These are phyloP conservation scores for Platycercus adscitus DNA, from an alignment of 2,113 vertebrate species.

Conservation along the genomic window DNA sequence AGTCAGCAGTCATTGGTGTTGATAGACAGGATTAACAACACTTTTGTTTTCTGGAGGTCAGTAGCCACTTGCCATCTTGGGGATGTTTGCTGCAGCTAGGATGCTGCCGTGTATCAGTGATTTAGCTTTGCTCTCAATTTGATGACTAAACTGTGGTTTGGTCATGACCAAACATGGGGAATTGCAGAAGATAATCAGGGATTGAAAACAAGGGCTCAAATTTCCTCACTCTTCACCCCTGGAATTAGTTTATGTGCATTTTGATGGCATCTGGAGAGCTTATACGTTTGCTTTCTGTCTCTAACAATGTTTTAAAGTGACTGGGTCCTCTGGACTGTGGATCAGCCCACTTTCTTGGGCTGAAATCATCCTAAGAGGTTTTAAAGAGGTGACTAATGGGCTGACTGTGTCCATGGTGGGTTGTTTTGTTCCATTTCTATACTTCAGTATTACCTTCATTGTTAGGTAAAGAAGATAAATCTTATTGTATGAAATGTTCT, in stretches of 20 bases:
- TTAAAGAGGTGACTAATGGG: not conserved
- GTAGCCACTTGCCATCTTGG: not conserved
- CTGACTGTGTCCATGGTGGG: not conserved
- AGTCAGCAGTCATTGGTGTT: not conserved
- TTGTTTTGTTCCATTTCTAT: not conserved
- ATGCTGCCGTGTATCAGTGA: not conserved
- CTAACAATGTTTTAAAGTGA: not conserved
- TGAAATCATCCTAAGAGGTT: not conserved
- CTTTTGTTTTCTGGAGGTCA: not conserved
- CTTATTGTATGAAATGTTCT: not conserved
- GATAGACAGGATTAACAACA: not conserved
- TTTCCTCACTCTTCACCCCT: not conserved
- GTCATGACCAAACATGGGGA: not conserved
- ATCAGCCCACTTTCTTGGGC: not conserved
- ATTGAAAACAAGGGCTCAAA: not conserved
- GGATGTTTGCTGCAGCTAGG: not conserved
- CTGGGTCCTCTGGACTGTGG: not conserved
- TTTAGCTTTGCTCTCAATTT: not conserved
- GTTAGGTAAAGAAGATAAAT: not conserved
- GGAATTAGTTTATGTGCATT: not conserved
- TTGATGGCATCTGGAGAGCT: not conserved
- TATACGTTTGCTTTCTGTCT: not conserved
- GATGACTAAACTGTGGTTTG: not conserved
- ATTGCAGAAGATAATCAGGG: not conserved
- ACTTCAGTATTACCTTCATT: not conserved